A percentile compares a stretch with the other conserved stretches of the same genome.
These are phyloP conservation scores for Caenorhabditis sinica DNA, from an alignment of 2,888 invertebrate genomes.

Conservation along the genomic window DNA sequence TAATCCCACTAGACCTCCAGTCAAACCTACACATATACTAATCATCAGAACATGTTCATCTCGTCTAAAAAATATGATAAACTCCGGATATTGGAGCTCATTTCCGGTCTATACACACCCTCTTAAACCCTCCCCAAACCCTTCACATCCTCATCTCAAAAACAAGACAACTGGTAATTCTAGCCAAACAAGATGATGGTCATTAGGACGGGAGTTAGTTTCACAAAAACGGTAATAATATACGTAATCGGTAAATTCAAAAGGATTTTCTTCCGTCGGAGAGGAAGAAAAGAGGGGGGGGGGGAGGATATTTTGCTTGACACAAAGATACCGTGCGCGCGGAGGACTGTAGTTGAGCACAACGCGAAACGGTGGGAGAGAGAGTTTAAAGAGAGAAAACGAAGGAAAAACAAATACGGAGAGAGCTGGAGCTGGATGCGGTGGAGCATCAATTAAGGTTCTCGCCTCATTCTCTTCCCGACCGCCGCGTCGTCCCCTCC, in stretches of 20 bases:
- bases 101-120: slow-evolving; percentile 37
- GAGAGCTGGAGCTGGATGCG: slow-evolving; percentile 41
- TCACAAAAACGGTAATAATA: slow-evolving; percentile 42
- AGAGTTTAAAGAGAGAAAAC: slow-evolving; percentile 34
- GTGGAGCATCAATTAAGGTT: slow-evolving; percentile 66
- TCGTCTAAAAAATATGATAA: background rate
- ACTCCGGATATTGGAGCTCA: slow-evolving; percentile 28
- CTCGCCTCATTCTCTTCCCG: slow-evolving; percentile 23
- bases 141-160: background rate
- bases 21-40: background rate
- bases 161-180: background rate
- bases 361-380: slow-evolving; percentile 50
- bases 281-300: slow-evolving; percentile 3
- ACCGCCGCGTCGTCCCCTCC: no score
- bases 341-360: slow-evolving; percentile 54
- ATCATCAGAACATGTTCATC: background rate
- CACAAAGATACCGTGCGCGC: slow-evolving; percentile 65
- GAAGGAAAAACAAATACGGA: slow-evolving; percentile 60
- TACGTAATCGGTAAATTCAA: slow-evolving; percentile 68
- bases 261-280: slow-evolving; percentile 49
- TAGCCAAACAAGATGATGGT: background rate
- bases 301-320: slow-evolving; percentile 59
- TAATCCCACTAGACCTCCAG: background rate
- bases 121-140: background rate
- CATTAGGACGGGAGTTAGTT: slow-evolving; percentile 3